These are phyloP conservation scores for Phalacrocorax carbo DNA, from an alignment of 2,113 vertebrate species.

Conservation along the genomic window DNA sequence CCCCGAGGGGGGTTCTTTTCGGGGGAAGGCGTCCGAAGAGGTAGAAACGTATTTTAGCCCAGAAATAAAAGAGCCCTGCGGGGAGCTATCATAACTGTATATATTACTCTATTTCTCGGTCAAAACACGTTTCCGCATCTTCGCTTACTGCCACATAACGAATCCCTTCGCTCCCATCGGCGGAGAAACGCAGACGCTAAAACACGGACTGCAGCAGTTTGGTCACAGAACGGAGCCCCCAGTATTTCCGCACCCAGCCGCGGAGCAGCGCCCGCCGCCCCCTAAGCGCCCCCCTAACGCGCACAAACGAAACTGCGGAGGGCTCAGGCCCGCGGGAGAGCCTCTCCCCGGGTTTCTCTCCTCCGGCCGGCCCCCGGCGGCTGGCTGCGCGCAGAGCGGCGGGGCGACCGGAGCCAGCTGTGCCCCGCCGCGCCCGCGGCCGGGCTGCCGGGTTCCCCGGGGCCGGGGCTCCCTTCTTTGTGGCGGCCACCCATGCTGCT, in stretches of 20 bases:
- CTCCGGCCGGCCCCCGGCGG: neutral
- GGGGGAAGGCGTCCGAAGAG: neutral
- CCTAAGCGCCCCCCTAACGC: neutral
- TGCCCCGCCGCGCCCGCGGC: neutral
- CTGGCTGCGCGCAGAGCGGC: neutral
- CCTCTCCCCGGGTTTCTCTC: neutral
- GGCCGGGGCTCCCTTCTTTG: neutral
- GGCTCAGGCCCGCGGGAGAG: neutral
- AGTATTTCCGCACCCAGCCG: neutral
- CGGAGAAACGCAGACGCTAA: neutral
- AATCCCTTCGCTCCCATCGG: neutral
- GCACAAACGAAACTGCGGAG: neutral
- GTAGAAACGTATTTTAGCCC: neutral
- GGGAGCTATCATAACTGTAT: neutral
- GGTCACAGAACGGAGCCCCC: neutral
- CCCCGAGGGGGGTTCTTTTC: neutral
- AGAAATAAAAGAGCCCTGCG: neutral
- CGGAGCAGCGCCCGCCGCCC: neutral
- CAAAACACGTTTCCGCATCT: neutral
- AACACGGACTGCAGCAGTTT: neutral
- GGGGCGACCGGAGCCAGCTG: too few species aligned
- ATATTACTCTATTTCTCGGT: neutral
- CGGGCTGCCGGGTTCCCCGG: too few species aligned
- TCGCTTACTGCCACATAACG: neutral
- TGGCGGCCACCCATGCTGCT: slow-evolving; percentile 82